These are phyloP conservation scores for Cinara cedri DNA, from an alignment of 2,888 invertebrate species.

Conservation along the genomic window DNA sequence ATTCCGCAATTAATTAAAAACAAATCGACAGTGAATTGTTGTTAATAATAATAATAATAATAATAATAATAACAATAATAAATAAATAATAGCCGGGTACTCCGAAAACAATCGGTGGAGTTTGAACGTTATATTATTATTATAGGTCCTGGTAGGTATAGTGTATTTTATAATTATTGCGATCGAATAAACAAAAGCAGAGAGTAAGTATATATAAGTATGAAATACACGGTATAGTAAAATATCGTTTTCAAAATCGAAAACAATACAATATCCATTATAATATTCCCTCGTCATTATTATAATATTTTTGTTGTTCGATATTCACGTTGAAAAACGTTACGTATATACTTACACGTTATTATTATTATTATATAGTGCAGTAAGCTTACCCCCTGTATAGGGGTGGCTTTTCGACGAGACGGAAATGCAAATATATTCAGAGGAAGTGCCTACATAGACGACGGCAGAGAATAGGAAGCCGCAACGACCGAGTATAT, in stretches of 20 bases:
- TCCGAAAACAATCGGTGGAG: neutral
- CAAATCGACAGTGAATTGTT: too few species aligned
- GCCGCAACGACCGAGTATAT: neutral
- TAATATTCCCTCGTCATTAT: neutral
- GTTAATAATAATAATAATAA: too few species aligned
- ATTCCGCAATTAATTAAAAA: too few species aligned
- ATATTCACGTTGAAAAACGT: neutral
- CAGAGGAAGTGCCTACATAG: too few species aligned
- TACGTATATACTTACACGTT: too few species aligned
- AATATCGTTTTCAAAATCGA: neutral
- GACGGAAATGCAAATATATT: constrained; percentile 19
- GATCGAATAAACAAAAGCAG: neutral
- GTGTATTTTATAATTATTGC: neutral
- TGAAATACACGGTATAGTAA: neutral
- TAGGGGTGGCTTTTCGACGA: neutral
- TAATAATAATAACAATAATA: too few species aligned
- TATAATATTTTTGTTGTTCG: neutral
- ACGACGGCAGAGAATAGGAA: neutral
- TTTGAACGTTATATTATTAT: neutral
- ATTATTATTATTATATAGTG: too few species aligned
- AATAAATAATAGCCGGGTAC: too few species aligned
- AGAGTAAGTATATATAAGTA: neutral
- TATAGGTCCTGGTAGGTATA: too few species aligned
- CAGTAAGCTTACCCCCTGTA: too few species aligned
- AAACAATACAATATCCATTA: neutral